Base-by-base conservation (phyloP, 30 jellyfish, hydroid and myxozoan species). In the Mastigias papua region DNA sequence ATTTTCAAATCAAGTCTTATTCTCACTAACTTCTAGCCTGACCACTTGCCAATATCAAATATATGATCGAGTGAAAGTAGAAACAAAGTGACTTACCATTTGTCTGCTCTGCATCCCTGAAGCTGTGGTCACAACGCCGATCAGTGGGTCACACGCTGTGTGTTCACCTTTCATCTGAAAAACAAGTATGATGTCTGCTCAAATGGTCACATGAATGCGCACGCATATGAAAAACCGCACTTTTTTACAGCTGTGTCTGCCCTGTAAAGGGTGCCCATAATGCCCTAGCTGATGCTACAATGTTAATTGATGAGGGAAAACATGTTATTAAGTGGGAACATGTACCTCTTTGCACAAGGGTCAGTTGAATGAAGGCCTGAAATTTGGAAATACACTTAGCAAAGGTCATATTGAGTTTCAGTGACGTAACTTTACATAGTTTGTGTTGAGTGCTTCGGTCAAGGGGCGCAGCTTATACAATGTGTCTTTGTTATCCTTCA, bases 241-340 rank as follows among this genome's bases (percentile, higher is more conserved):
- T n/a, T n/a, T n/a, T n/a, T n/a, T n/a, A n/a, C 0, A 28, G 1
- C 70, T 11, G 70, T 31, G 26, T 0, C 26, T 0, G 70, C 78
- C 64, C 62, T 87, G 61, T 76, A 21, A 79, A 76, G 69, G 62
- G 76, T 22, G 92, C 87, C n/a, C 57, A 93, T 30, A 86, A 86
- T 81, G 87, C 96, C 34, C 48, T 76, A 6, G 96, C 92, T 11
- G 92, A 87, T 31, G 29, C 26, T 37, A 71, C 58, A 23, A 31
- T 25, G 31, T 88, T 88, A 16, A 31, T 49, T 49, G 78, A 76
- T 21, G 34, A 29, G 4, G 86, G 61, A 10, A 83, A 88, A 57
- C 13, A 46, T 13, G 29, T 26, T 16, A 80, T 65, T 30, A 10
- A n/a, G 33, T 75, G 96, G 92, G 34, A 42, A 16, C 68, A 87